Percentiles rank a stretch among this genome's conserved stretches.
These are phyloP conservation scores for Salarias fasciatus DNA, from an alignment of 2,797 vertebrate genomes.

Conservation along the genomic window DNA sequence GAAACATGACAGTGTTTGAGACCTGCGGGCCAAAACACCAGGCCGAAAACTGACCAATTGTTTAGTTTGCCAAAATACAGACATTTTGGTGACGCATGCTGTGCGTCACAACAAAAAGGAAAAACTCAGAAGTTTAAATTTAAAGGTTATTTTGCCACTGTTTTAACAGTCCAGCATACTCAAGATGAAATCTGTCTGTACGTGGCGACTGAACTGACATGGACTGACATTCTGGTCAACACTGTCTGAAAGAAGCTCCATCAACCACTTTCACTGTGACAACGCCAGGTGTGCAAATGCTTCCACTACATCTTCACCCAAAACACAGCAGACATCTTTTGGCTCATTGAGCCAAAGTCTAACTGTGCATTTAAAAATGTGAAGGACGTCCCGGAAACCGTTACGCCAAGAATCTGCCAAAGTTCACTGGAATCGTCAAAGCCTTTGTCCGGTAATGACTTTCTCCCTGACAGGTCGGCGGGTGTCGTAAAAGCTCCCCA, in stretches of 20 bases:
- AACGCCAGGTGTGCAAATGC: not conserved
- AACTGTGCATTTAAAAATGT: constrained; percentile 25
- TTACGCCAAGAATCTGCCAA: not conserved
- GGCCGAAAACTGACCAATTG: too few species aligned
- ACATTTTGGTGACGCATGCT: too few species aligned
- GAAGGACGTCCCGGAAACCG: constrained; percentile 7
- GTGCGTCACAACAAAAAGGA: too few species aligned
- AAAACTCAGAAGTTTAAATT: too few species aligned
- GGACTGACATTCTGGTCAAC: not conserved
- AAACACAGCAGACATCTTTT: not conserved
- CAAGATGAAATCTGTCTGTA: too few species aligned
- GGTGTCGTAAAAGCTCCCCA: constrained; percentile 46
- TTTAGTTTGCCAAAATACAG: too few species aligned
- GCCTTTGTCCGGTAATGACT: constrained; percentile 35
- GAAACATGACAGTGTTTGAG: too few species aligned
- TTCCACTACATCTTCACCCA: constrained; percentile 1
- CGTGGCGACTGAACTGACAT: too few species aligned
- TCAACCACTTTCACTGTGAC: not conserved
- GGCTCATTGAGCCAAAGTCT: constrained; percentile 3
- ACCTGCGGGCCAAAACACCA: too few species aligned
- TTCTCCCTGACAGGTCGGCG: constrained; percentile 17
- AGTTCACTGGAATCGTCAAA: constrained; percentile 37
- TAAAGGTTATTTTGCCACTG: too few species aligned
- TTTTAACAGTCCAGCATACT: too few species aligned
- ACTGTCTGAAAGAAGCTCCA: not conserved